These are phyloP conservation scores for Numida meleagris DNA, from an alignment of 2,113 vertebrate species.

Conservation along the genomic window DNA sequence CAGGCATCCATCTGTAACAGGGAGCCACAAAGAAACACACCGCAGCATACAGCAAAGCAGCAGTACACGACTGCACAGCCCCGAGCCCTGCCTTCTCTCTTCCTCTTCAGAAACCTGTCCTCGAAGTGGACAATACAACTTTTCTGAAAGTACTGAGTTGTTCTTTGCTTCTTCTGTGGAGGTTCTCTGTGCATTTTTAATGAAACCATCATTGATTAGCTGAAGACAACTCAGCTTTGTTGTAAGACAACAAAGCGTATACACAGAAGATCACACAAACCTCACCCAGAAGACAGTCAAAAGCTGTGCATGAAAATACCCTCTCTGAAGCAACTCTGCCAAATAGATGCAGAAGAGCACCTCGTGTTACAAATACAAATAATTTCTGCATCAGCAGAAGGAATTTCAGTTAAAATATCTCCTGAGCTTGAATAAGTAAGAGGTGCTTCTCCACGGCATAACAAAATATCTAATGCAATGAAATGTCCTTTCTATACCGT, in stretches of 20 bases:
- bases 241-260: neutral
- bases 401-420: conserved; percentile 37
- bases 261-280: neutral
- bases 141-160: neutral
- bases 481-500: neutral
- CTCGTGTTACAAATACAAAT: conserved; percentile 23
- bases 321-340: neutral
- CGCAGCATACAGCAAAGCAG: neutral
- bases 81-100: neutral
- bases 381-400: conserved; percentile 16
- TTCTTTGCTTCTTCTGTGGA: neutral
- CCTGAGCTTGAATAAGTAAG: conserved; percentile 20
- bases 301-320: neutral
- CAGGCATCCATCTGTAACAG: rapidly evolving
- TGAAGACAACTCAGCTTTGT: neutral
- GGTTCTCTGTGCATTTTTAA: neutral
- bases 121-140: neutral
- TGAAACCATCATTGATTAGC: neutral
- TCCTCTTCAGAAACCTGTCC: neutral
- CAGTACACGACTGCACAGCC: rapidly evolving
- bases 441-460: neutral
- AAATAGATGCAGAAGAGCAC: neutral
- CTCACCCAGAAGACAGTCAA: neutral
- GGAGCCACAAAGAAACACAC: rapidly evolving
- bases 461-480: neutral